Evolutionary conservation across 2,797 vertebrate species (phyloP), one percentile per base, ranked within the genome.

Genomic region (Diceros bicornis): DNA sequence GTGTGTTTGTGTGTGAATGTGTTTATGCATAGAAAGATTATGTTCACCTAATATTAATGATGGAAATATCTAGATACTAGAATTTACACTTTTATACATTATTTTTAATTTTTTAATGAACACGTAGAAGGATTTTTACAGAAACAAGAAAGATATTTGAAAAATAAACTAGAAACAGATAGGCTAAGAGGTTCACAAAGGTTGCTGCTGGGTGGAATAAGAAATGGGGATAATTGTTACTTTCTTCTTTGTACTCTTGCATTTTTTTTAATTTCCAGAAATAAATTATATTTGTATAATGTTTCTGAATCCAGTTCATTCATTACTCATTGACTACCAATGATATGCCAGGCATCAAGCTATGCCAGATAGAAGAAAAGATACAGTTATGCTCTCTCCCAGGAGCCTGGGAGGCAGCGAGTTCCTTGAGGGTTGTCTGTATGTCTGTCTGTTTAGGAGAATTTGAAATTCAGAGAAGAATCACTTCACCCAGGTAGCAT

Each of bases 291-390:
- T 78, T 87, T 91, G 55, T 50, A 2, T 41, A 14, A 6, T n/a
- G 23, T 59, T 79, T 94, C 82, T 71, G n/a, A 84, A 91, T 87
- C 47, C 11, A 41, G 27, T 69, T 74, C 68, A 41, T 59, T 96
- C 62, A 61, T 47, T 41, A 68, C 50, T 84, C 68, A 25, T 8
- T 11, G 68, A 14, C 12, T 7, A 2, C 37, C 50, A 18, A 34
- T 29, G 17, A 21, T 71, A 9, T 55, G 34, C 37, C 66, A n/a
- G 74, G 18, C 44, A 18, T 17, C 21, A n/a, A 32, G 27, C 62
- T 66, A 0, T 61, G 41, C 61, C 4, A 0, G 37, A 71, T 16
- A 14, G 44, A 71, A 89, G 47, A 50, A 85, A 72, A 23, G 32
- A 52, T 50, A 25, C 44, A 37, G 12, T 37, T 61, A 1, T 41